Evolutionary conservation across 2,113 vertebrate genomes (phyloP).

Genomic region (Noctilio leporinus): DNA sequence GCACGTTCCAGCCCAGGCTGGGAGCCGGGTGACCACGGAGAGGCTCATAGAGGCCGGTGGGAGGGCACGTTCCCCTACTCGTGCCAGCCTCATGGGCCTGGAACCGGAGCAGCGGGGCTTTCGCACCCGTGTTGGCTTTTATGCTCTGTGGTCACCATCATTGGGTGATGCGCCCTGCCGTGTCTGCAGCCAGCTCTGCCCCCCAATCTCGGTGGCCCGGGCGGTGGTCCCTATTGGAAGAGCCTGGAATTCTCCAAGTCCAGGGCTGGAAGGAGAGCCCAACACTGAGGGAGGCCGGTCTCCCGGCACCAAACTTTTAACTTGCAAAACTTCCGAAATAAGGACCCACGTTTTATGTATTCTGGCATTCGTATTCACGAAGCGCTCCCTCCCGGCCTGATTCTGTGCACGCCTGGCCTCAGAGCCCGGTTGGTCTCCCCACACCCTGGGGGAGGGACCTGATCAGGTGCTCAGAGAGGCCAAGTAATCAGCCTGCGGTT

Average conservation of each 20-base stretch:
- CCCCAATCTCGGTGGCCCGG: neutral
- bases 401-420: neutral
- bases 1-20: neutral
- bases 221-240: neutral
- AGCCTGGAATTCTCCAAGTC: neutral
- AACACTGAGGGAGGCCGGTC: neutral
- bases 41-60: neutral
- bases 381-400: accelerated
- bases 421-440: neutral
- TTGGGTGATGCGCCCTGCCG: neutral
- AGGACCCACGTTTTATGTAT: neutral
- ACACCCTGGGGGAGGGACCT: neutral
- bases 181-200: accelerated
- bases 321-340: neutral
- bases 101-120: too few species aligned
- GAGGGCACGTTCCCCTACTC: accelerated
- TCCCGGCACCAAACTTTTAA: neutral
- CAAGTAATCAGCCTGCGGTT: neutral
- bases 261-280: neutral
- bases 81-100: accelerated
- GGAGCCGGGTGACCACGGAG: neutral
- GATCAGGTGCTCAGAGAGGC: neutral
- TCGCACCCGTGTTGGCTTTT: neutral
- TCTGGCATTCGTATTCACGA: neutral
- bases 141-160: neutral